Base-by-base conservation (phyloP, 2,113 vertebrate species). In the Falcunculus frontatus region DNA sequence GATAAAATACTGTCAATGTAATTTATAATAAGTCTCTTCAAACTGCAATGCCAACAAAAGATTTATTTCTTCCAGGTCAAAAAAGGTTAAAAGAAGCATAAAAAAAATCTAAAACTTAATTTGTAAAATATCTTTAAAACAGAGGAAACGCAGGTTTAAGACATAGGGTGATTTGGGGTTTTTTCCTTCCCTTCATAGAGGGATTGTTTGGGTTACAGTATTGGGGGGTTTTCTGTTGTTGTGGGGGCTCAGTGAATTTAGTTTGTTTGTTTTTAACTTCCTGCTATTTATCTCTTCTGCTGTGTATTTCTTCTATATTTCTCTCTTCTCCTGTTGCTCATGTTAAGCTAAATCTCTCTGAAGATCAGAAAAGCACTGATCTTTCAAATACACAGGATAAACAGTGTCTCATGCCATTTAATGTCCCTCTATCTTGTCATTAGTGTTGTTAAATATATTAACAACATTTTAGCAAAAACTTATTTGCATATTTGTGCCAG, bases 21-120 rank as follows among this genome's bases (percentile, higher is more conserved):
- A 78, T 97, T 82, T 79, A 76, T 67, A 87, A 15, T 55, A 70
- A 6, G 53, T 53, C 21, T 75, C 49, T 84, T 79, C 87, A 82
- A 81, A 88, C 15, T 29, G 56, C 30, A 60, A 91, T 44, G 55
- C 4, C 50, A 83, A 75, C 13, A 55, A 72, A 72, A 55, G 22
- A 88, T 52, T 93, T 79, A 76, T 79, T 94, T 85, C 37, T 90
- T 96, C 41, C 39, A 53, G 27, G 47, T 74, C 63, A 94, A 92
- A 68, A 93, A 84, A 50, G 15, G 13, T 22, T 33, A 13, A 79
- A 50, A 42, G 35, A 73, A 55, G 17, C 3, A 88, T 26, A 59
- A 59, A 22, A 41, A 21, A 62, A 29, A 15, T 30, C 49, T 59
- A 60, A 93, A 83, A 39, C 12, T 52, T 55, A 50, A 35, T 89